Evolutionary conservation across 2,797 vertebrate species (phyloP).

Genomic region (Xerus rutilus): DNA sequence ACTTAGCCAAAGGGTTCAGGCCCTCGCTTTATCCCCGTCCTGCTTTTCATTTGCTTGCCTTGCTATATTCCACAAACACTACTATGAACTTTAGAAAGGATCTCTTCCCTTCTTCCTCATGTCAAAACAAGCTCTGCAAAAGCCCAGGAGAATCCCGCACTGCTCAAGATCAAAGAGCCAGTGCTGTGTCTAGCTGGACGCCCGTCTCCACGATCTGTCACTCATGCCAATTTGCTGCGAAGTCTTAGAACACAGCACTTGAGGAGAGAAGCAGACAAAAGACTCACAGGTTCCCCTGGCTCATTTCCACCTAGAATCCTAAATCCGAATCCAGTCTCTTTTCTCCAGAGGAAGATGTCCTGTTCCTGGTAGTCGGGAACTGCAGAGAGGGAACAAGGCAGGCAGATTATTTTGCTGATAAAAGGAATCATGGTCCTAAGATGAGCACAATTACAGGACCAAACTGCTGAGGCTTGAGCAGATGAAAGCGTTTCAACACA

Average conservation of each 20-base stretch:
- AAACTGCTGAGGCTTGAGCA: background rate
- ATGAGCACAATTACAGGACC: background rate
- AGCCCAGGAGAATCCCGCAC: background rate
- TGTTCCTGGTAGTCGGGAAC: conserved; percentile 99
- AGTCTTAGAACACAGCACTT: conserved; percentile 4
- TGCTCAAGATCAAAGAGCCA: background rate
- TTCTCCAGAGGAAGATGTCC: conserved; percentile 99
- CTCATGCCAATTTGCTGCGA: background rate
- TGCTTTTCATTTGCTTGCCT: background rate
- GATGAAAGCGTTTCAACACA: conserved; percentile 27
- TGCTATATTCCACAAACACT: background rate
- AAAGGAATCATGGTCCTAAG: background rate
- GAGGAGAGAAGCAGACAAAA: background rate
- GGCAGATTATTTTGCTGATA: conserved; percentile 57
- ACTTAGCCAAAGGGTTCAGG: background rate
- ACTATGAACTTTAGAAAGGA: background rate
- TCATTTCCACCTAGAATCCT: conserved; percentile 99
- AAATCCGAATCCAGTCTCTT: conserved; percentile 99
- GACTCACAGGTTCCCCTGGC: conserved; percentile 97
- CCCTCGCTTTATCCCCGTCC: background rate
- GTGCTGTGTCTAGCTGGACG: background rate
- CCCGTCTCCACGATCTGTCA: background rate
- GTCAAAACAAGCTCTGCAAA: background rate
- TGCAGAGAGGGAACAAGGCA: conserved; percentile 84
- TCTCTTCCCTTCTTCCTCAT: background rate